These are phyloP conservation scores for Eulemur rufifrons DNA, from an alignment of 2,113 vertebrate species.

Conservation along the genomic window DNA sequence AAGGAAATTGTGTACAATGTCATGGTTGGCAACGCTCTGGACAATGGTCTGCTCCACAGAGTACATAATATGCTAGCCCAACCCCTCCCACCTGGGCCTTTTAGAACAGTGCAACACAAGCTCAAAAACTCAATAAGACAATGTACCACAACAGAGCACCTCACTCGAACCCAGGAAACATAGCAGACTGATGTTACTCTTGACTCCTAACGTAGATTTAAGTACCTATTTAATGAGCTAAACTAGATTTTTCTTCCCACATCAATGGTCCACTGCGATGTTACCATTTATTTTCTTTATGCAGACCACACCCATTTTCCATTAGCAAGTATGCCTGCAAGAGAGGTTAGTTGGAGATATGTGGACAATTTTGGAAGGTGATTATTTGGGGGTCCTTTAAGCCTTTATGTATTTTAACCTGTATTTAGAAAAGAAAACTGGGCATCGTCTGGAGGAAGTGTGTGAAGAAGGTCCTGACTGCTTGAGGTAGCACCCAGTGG, in stretches of 20 bases:
- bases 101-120: background rate
- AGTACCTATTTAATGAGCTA: background rate
- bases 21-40: background rate
- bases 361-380: background rate
- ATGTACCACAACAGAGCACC: background rate
- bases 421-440: background rate
- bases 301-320: background rate
- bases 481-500: background rate
- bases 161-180: background rate
- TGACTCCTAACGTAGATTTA: background rate
- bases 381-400: background rate
- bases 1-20: background rate
- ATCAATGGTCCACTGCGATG: background rate
- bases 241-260: background rate
- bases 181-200: background rate
- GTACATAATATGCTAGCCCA: background rate
- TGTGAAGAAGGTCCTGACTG: background rate
- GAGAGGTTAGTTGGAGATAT: background rate
- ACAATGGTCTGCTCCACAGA: background rate
- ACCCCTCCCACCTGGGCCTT: background rate
- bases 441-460: background rate
- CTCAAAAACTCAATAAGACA: background rate
- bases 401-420: background rate
- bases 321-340: background rate
- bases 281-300: background rate